phyloP scores from a whole-genome alignment of 92 coral and sea anemone species.

The Epizoanthus rinbou region DNA sequence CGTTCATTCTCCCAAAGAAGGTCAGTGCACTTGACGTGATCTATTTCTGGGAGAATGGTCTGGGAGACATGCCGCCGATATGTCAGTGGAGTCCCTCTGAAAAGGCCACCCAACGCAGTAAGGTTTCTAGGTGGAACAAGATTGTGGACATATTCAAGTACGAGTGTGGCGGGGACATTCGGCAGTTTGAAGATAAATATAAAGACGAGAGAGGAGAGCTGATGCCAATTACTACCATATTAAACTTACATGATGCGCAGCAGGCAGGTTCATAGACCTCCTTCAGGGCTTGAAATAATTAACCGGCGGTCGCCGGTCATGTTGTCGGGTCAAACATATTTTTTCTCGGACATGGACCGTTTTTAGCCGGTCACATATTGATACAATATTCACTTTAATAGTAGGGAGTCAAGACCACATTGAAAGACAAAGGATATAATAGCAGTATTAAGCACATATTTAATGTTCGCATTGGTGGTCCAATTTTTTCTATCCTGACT shows the following conservation, averaged over 20 bases:
- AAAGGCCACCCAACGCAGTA: conserved; percentile 89
- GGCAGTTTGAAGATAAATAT: conserved; percentile 96
- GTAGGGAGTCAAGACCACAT: too few species aligned
- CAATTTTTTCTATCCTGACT: too few species aligned
- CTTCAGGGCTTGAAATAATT: background rate
- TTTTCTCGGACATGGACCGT: too few species aligned
- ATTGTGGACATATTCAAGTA: conserved; percentile 93
- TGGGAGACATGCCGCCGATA: conserved; percentile 96
- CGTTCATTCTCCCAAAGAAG: conserved; percentile 93
- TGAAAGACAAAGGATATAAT: too few species aligned
- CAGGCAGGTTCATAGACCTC: conserved; percentile 17
- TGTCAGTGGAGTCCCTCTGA: conserved; percentile 94
- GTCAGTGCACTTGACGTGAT: conserved; percentile 94
- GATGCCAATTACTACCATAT: conserved; percentile 92
- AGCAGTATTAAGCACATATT: too few species aligned
- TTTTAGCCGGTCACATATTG: too few species aligned
- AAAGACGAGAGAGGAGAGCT: conserved; percentile 92
- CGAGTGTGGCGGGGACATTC: conserved; percentile 88
- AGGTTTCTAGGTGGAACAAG: conserved; percentile 98
- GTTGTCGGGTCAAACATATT: too few species aligned
- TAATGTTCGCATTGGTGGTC: too few species aligned
- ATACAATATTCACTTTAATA: too few species aligned
- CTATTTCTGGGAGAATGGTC: conserved; percentile 97
- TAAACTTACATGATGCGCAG: conserved; percentile 90
- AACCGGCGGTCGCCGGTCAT: too few species aligned